Evolutionary conservation across 1,140 invertebrate species (phyloP).

Genomic region (Stenopsyche tienmushanensis): DNA sequence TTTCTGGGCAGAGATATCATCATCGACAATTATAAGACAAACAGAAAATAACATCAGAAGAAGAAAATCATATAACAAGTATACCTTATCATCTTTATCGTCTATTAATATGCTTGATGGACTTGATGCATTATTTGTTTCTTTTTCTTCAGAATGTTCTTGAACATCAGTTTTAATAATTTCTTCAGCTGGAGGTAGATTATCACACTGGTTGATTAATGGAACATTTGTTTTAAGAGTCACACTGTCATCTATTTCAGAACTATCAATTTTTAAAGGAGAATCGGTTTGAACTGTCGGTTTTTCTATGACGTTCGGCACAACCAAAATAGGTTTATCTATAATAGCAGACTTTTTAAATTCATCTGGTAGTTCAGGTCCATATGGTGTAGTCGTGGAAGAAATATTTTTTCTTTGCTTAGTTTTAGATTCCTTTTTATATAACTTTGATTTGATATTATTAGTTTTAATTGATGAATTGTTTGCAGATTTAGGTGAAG

Average conservation of each 20-base stretch:
- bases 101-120: no score
- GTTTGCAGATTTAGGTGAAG: slow-evolving; percentile 18
- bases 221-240: neutral
- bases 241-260: neutral
- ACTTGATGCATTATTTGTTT: neutral
- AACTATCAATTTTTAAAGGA: neutral
- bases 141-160: neutral
- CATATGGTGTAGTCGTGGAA: slow-evolving; percentile 20
- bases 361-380: slow-evolving; percentile 25
- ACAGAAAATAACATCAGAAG: neutral
- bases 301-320: neutral
- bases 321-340: no score
- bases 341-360: no score
- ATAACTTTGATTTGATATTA: neutral
- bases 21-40: slow-evolving; percentile 8
- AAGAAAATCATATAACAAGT: no score
- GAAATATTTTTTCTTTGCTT: slow-evolving; percentile 4
- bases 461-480: neutral
- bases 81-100: no score
- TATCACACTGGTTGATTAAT: no score
- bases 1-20: slow-evolving; percentile 14
- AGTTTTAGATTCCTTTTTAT: neutral
- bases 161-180: no score
- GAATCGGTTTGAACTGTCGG: neutral
- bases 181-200: no score